phyloP scores from a whole-genome alignment of 2,113 vertebrate species.

The Ptilonorhynchus violaceus region DNA sequence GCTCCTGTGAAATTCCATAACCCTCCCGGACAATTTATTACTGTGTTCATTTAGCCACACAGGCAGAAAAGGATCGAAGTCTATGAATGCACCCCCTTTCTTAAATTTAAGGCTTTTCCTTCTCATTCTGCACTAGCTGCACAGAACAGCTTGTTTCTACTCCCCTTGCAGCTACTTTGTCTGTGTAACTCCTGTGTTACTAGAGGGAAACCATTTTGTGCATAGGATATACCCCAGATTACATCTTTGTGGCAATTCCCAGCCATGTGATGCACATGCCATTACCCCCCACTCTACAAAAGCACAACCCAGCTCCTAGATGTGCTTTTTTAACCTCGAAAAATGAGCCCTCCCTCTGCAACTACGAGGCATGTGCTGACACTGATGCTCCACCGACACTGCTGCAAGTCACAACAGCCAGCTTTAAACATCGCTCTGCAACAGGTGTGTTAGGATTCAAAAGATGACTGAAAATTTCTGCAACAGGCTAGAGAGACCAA shows the following conservation, averaged over 20 bases:
- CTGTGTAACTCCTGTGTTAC: accelerated
- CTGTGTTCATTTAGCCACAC: background rate
- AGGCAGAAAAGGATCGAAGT: background rate
- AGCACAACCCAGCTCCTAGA: background rate
- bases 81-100: background rate
- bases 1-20: background rate
- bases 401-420: background rate
- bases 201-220: accelerated
- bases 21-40: background rate
- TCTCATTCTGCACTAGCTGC: background rate
- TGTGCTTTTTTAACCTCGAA: background rate
- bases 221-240: background rate
- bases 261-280: accelerated
- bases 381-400: background rate
- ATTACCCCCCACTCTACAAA: background rate
- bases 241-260: background rate
- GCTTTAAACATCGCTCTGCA: background rate
- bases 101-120: background rate
- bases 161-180: background rate
- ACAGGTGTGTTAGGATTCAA: background rate
- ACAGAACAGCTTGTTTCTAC: background rate
- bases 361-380: accelerated
- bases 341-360: background rate
- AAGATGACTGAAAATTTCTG: background rate
- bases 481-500: background rate